Percentiles rank a stretch among this genome's conserved stretches.
phyloP scores from a whole-genome alignment of 2,113 vertebrate genomes.

The Cyanoramphus novaezelandiae region DNA sequence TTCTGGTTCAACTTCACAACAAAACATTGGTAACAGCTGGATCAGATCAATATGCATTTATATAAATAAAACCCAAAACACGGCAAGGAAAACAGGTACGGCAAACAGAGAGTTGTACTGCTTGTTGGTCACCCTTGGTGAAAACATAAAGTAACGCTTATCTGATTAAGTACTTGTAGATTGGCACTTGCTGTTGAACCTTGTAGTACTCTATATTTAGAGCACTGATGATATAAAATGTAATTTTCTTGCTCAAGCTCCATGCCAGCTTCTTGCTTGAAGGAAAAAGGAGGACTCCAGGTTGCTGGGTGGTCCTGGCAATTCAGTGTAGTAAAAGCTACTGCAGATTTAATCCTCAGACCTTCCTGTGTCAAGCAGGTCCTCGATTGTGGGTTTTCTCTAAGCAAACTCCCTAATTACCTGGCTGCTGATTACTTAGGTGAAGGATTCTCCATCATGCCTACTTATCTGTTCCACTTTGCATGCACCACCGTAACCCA shows the following conservation, averaged over 20 bases:
- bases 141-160: neutral
- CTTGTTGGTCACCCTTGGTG: neutral
- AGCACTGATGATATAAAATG: neutral
- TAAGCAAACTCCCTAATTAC: neutral
- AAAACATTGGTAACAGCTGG: neutral
- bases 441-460: neutral
- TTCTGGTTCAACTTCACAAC: neutral
- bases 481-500: accelerated
- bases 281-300: neutral
- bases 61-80: neutral
- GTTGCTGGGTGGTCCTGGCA: neutral
- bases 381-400: neutral
- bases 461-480: neutral
- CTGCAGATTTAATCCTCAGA: neutral
- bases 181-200: neutral
- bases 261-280: neutral
- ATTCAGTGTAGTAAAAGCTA: accelerated
- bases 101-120: neutral
- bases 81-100: neutral
- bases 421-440: neutral
- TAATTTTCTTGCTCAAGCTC: neutral
- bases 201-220: neutral
- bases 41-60: neutral
- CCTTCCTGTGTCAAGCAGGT: neutral
- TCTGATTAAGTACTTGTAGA: neutral